These are phyloP conservation scores for Ciconia stormi DNA, from an alignment of 2,113 vertebrate species.

Conservation along the genomic window DNA sequence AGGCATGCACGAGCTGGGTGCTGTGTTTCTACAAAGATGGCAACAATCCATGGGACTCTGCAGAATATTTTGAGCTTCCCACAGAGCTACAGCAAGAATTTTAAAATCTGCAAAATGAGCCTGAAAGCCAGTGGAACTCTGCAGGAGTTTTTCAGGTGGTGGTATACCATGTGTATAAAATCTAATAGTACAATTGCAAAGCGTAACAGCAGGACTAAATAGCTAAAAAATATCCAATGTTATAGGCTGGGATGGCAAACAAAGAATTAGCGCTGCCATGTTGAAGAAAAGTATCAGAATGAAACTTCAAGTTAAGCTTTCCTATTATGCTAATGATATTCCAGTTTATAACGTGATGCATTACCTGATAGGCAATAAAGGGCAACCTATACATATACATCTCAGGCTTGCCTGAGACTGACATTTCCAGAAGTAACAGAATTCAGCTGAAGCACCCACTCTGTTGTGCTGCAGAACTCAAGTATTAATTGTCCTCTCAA, in stretches of 20 bases:
- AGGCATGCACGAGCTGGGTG: background rate
- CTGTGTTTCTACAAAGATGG: background rate
- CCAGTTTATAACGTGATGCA: background rate
- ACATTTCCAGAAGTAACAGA: background rate
- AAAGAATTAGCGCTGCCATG: background rate
- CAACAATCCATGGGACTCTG: background rate
- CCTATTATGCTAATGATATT: background rate
- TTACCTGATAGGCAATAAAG: background rate
- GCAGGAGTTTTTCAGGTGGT: background rate
- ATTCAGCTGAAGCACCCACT: background rate
- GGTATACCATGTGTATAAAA: accelerated
- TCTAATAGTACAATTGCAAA: background rate
- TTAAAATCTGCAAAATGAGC: background rate
- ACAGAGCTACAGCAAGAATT: background rate
- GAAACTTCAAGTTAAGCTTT: background rate
- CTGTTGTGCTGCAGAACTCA: background rate
- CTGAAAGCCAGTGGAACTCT: background rate
- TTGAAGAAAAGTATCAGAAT: background rate
- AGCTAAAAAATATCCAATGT: background rate
- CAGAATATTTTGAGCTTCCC: background rate
- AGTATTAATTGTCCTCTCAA: background rate
- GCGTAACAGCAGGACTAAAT: background rate
- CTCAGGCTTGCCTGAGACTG: background rate
- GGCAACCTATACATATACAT: background rate
- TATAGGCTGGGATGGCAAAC: background rate